Evolutionary conservation across 2,888 invertebrate genomes (phyloP), one percentile per base, ranked within the genome.

Genomic region (Nasonovia ribisnigri): DNA sequence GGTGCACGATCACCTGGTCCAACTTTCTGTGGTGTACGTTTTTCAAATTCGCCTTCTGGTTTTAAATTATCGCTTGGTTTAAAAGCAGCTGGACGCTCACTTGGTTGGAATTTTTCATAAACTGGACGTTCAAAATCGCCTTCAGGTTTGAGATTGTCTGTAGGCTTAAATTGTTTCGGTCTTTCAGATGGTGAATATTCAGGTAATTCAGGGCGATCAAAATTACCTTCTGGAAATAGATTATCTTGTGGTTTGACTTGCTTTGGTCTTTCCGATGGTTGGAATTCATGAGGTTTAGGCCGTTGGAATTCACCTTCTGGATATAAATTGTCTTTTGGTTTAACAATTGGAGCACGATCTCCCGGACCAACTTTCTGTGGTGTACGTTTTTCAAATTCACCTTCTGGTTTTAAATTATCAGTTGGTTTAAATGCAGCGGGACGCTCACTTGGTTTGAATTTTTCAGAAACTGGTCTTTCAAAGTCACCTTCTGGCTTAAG

Each of bases 1-100:
- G n/a, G n/a, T n/a, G n/a, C n/a, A n/a, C n/a, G n/a, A n/a, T n/a
- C n/a, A n/a, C n/a, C n/a, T n/a, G n/a, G n/a, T n/a, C n/a, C n/a
- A n/a, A n/a, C n/a, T n/a, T n/a, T n/a, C n/a, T n/a, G n/a, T n/a
- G n/a, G n/a, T n/a, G n/a, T n/a, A n/a, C n/a, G n/a, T n/a, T n/a
- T n/a, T n/a, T n/a, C n/a, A n/a, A 97, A 96, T 88, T 96, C 96
- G n/a, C 97, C 97, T 95, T 97, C 97, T 3, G 96, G 96, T 94
- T 95, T 95, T 0, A 97, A 95, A 95, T 97, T 97, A 95, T 97
- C 97, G 67, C 95, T 96, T 84, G 96, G 96, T 95, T 96, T 96
- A 10, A 96, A 96, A 43, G 95, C 94, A 1, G 95, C 96, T 96
- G 0, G 96, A 95, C 94, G 95, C 94, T 96, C 96, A 10, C 96